These are phyloP conservation scores for Datnioides undecimradiatus DNA, from an alignment of 2,113 vertebrate species.

Conservation along the genomic window DNA sequence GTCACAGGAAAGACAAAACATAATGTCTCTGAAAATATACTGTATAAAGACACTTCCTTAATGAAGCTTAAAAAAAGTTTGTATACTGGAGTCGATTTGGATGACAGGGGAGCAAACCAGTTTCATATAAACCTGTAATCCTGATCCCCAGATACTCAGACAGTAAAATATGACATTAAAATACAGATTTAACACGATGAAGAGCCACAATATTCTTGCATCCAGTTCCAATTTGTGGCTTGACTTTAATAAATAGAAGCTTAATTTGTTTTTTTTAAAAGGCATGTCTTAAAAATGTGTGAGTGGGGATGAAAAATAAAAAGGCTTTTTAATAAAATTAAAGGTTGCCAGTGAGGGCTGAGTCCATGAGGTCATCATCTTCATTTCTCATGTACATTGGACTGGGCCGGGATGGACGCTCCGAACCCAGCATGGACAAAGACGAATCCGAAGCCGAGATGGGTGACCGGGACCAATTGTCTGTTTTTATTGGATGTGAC, in stretches of 20 bases:
- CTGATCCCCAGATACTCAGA: background rate
- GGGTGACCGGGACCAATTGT: slow-evolving; percentile 96
- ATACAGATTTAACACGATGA: slow-evolving; percentile 27
- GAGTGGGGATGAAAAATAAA: background rate
- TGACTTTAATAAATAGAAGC: slow-evolving; percentile 69
- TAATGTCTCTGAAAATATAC: slow-evolving; percentile 47
- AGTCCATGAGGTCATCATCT: slow-evolving; percentile 98
- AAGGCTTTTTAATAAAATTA: slow-evolving; percentile 57
- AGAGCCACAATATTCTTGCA: background rate
- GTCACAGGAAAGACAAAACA: slow-evolving; percentile 27
- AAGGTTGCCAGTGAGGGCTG: slow-evolving; percentile 93
- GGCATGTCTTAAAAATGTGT: slow-evolving; percentile 36
- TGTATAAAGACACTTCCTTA: slow-evolving; percentile 34
- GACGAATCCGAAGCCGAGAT: slow-evolving; percentile 91
- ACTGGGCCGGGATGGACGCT: slow-evolving; percentile 90
- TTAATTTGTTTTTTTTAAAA: slow-evolving; percentile 52
- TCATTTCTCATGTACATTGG: slow-evolving; percentile 94
- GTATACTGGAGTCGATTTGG: slow-evolving; percentile 5
- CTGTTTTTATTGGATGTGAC: slow-evolving; percentile 90
- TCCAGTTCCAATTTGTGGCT: slow-evolving; percentile 26
- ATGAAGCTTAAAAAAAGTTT: slow-evolving; percentile 16
- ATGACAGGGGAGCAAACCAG: background rate
- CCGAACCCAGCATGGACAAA: slow-evolving; percentile 90
- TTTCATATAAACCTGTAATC: slow-evolving; percentile 16
- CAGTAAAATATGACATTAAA: slow-evolving; percentile 55